Conservation (phyloP, 2,797 vertebrate species). For the Halcyon smyrnensis region DNA sequence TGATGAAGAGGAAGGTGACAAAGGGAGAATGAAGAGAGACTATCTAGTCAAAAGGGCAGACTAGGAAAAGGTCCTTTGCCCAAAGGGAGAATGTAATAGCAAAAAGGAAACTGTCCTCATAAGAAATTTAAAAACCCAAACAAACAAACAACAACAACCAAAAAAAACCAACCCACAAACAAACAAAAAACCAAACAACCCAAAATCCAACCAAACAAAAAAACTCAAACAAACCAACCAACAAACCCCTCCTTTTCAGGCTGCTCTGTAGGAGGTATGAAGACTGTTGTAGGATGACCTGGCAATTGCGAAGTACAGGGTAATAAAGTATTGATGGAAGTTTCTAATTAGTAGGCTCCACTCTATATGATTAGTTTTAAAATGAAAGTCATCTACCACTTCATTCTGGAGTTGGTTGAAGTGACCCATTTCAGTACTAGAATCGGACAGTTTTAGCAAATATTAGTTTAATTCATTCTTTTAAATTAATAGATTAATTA, state of each 20-base stretch:
- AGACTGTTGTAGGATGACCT: neutral
- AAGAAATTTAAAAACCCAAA: neutral
- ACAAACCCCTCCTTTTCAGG: neutral
- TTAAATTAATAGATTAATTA: neutral
- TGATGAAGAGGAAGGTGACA: neutral
- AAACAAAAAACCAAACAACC: too few species aligned
- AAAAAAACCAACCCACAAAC: too few species aligned
- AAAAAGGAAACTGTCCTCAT: neutral
- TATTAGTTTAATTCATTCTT: neutral
- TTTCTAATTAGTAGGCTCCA: neutral
- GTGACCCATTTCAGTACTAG: neutral
- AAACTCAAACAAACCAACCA: too few species aligned
- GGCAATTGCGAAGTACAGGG: neutral
- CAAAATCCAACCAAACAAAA: too few species aligned
- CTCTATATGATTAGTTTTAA: neutral
- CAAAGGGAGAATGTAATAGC: neutral
- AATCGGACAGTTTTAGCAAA: neutral
- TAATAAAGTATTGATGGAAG: neutral
- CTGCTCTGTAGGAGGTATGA: neutral
- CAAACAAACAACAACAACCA: too few species aligned
- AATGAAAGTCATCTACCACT: neutral
- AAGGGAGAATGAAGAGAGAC: neutral
- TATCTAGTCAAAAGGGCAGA: neutral
- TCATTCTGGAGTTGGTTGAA: neutral
- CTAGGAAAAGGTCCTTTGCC: neutral